A percentile compares a stretch with the other conserved stretches of the same genome.
Conservation (phyloP, 2,113 vertebrate species). For the Chaenogobius annularis region DNA sequence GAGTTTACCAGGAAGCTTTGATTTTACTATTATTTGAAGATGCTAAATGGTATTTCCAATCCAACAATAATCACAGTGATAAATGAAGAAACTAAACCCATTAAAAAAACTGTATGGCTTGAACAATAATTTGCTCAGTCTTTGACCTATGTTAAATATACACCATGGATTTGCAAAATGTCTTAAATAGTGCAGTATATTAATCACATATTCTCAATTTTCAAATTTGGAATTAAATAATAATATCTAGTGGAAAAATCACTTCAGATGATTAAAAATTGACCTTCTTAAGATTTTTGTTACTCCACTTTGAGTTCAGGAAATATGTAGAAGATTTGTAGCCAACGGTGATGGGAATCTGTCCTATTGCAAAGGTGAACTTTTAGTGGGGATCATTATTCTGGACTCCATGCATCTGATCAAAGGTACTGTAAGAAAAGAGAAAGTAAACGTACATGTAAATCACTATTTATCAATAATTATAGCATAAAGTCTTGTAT, state of each 20-base stretch:
- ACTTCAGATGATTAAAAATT: not conserved
- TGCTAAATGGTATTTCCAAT: too few relatives aligned
- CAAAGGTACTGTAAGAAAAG: slow-evolving; percentile 83
- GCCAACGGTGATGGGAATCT: not conserved
- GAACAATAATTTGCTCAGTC: not conserved
- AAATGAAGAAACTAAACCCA: too few relatives aligned
- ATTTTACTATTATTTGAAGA: too few relatives aligned
- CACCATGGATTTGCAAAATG: not conserved
- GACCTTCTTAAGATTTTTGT: not conserved
- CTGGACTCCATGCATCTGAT: slow-evolving; percentile 92
- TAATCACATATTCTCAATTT: not conserved
- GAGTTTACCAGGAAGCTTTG: too few relatives aligned
- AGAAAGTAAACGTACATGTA: not conserved
- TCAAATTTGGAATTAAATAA: not conserved
- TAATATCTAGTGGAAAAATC: not conserved
- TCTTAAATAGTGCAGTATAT: not conserved
- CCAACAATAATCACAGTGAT: not conserved
- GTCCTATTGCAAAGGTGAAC: slow-evolving; percentile 86
- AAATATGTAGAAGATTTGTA: not conserved
- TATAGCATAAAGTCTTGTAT: too few relatives aligned
- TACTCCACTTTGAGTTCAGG: too few relatives aligned
- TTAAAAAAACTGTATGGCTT: not conserved
- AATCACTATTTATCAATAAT: not conserved
- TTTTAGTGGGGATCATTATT: slow-evolving; percentile 93
- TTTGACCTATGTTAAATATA: not conserved